These are phyloP conservation scores for Coelogynopora nodosa DNA, from an alignment of 2,888 invertebrate species.

Conservation along the genomic window DNA sequence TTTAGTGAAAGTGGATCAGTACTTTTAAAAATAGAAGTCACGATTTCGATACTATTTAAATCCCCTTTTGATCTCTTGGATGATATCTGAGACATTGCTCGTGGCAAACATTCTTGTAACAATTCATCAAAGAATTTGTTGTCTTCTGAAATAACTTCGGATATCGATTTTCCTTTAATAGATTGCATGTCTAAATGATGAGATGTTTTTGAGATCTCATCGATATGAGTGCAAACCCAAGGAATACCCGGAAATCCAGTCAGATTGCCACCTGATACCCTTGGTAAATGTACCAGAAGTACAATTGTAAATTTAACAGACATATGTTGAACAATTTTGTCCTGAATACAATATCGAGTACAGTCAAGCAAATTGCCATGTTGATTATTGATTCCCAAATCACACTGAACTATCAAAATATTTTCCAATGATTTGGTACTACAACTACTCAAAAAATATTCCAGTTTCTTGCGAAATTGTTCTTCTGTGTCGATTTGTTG, in stretches of 20 bases:
- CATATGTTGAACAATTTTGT: neutral
- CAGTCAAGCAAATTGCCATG: neutral
- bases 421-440: neutral
- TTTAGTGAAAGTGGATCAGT: neutral
- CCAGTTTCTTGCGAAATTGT: slow-evolving; percentile 52
- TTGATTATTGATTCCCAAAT: neutral
- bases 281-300: neutral
- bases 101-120: neutral
- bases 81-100: neutral
- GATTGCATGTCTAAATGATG: neutral
- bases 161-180: neutral
- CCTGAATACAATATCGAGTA: neutral
- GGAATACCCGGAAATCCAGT: neutral
- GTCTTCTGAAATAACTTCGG: neutral
- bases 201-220: neutral
- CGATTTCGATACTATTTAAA: neutral
- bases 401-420: neutral
- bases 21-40: neutral
- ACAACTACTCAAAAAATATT: neutral
- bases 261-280: neutral
- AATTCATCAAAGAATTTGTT: neutral
- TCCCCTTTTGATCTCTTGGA: neutral
- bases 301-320: neutral
- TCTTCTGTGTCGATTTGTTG: slow-evolving; percentile 56
- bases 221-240: neutral